Evolutionary conservation across 1,140 invertebrate species (phyloP).

Genomic region (Zaprionus inermis): DNA sequence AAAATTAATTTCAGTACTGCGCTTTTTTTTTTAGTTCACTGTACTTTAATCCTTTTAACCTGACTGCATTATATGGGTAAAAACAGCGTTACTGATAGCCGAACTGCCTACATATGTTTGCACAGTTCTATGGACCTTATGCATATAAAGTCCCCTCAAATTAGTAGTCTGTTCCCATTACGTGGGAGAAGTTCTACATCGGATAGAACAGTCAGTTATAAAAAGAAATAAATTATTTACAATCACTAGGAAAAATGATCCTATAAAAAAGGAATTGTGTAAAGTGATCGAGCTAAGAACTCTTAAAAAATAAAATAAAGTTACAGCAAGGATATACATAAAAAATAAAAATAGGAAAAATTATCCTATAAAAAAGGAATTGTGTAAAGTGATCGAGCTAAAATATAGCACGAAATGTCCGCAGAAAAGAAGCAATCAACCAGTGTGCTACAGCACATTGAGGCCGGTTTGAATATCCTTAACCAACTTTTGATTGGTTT

Average conservation of each 20-base stretch:
- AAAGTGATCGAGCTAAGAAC: not conserved
- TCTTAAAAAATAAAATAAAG: no score
- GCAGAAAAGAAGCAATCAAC: constrained; percentile 29
- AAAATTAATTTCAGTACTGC: no score
- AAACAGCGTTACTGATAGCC: constrained; percentile 49
- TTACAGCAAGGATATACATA: not conserved
- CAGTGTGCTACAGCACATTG: constrained; percentile 54
- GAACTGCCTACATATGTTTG: not conserved
- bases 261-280: not conserved
- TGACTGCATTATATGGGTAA: constrained; percentile 51
- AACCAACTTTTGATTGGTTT: constrained; percentile 80
- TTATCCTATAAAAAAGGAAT: not conserved
- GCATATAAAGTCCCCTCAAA: constrained; percentile 17
- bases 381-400: not conserved
- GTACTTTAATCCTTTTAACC: constrained; percentile 56
- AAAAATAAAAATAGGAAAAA: not conserved
- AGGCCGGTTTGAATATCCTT: constrained; percentile 60
- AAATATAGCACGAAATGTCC: constrained; percentile 18
- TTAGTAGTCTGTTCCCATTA: constrained; percentile 24
- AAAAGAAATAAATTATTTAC: not conserved
- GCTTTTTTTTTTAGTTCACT: not conserved
- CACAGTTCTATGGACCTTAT: not conserved
- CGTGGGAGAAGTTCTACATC: constrained; percentile 6
- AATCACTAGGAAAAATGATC: not conserved
- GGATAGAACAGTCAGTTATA: not conserved